Conservation (phyloP, 2,113 vertebrate genomes). For the Bucco capensis region DNA sequence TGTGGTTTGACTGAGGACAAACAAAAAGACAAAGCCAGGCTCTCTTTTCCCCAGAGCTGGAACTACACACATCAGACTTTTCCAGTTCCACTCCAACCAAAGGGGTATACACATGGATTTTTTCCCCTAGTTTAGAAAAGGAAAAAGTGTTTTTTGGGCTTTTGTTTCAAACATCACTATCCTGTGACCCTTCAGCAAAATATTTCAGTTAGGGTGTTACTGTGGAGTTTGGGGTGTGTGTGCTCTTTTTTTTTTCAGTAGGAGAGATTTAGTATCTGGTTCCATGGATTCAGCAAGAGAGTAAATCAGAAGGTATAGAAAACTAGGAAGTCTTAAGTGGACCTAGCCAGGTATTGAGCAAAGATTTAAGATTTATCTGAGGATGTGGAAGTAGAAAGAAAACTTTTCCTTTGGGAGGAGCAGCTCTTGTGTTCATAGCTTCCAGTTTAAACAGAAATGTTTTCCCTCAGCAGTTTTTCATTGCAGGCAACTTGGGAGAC, state of each 20-base stretch:
- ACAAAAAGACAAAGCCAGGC: background rate
- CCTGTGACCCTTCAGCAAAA: background rate
- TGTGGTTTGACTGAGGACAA: accelerated
- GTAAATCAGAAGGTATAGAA: slow-evolving; percentile 3
- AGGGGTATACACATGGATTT: background rate
- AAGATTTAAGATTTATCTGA: background rate
- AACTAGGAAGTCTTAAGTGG: background rate
- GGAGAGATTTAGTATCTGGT: background rate
- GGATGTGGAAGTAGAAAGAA: background rate
- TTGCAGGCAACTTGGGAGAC: background rate
- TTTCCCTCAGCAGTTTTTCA: background rate
- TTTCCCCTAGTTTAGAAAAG: background rate
- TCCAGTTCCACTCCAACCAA: background rate
- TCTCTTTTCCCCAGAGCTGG: background rate
- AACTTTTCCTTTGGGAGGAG: slow-evolving; percentile 9
- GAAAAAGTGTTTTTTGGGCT: background rate
- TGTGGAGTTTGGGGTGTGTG: background rate
- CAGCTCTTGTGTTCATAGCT: background rate
- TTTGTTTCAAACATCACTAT: slow-evolving; percentile 14
- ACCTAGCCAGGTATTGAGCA: background rate
- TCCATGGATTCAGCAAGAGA: background rate
- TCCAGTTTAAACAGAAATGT: slow-evolving; percentile 3
- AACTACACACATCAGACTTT: background rate
- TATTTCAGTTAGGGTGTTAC: slow-evolving; percentile 10
- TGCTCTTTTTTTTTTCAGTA: background rate